Evolutionary conservation across 1,140 invertebrate genomes (phyloP), one percentile per base, ranked within the genome.

Genomic region (Pentalonia nigronervosa): DNA sequence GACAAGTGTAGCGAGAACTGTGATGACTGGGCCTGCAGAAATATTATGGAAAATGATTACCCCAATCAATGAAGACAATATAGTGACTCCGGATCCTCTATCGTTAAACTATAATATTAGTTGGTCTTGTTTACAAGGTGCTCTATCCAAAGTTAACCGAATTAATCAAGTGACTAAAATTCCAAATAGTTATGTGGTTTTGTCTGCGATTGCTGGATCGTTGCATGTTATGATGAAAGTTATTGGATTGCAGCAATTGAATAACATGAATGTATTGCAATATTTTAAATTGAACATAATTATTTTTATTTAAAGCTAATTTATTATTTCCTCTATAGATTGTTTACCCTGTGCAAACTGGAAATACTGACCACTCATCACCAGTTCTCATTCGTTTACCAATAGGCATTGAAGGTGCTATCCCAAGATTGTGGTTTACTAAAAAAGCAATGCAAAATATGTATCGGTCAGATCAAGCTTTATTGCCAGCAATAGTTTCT

Each of bases 361-460:
- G 94, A 14, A 95, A 96, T 93, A 95, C 95, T 45, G 95, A 95
- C 89, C 95, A 95, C 90, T 95, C 95, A 93, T 94, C 96, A 2
- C 95, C 96, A 34, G 95, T 96, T 8, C 94, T 95, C 47, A 94
- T 96, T 9, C 94, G 95, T 11, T 94, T 96, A 45, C 96, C 96
- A 21, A 95, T 96, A 23, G 95, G 95, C 93, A 95, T 95, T 6
- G 96, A 96, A 94, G 96, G 96, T 21, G 95, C 96, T n/a, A 96
- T 97, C 86, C 96, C 96, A 21, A 94, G 96, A n/a, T 95, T 97
- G 11, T 97, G 96, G 96, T 95, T 95, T 56, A 95, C 96, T 36
- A 95, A 96, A 60, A 94, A 95, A 67, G 84, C 84, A 6, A 89
- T 93, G 86, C 34, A 88, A 89, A 93, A 89, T 45, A 89, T 93